Conservation (phyloP, 2,888 invertebrate genomes). For the Malachius bipustulatus region DNA sequence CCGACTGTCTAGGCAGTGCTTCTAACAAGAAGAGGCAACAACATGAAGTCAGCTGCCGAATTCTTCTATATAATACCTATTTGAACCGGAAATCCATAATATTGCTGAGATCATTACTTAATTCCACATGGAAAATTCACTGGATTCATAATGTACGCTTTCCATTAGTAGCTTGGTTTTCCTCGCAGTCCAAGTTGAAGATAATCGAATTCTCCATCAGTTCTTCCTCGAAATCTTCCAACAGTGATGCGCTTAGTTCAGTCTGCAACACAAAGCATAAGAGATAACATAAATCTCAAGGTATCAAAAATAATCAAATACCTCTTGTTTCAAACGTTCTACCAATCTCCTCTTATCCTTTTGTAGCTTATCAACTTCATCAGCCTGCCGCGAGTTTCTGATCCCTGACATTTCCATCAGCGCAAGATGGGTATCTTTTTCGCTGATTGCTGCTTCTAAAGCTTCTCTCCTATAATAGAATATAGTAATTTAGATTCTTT, state of each 20-base stretch:
- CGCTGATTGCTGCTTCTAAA: constrained; percentile 69
- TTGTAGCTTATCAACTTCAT: constrained; percentile 54
- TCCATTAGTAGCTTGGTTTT: too few species aligned
- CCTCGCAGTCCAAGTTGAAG: constrained; percentile 18
- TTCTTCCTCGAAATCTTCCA: constrained; percentile 26
- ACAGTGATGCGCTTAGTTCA: constrained; percentile 32
- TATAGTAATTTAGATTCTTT: neutral
- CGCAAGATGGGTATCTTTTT: constrained; percentile 80
- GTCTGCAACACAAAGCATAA: constrained; percentile 28
- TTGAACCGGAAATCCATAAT: constrained; percentile 14
- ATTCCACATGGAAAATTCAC: constrained; percentile 9
- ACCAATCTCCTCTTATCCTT: constrained; percentile 59
- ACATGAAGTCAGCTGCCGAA: too few species aligned
- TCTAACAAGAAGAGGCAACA: too few species aligned
- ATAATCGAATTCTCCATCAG: too few species aligned
- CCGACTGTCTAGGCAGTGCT: constrained; percentile 27
- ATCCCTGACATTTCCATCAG: constrained; percentile 65
- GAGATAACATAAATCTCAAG: too few species aligned
- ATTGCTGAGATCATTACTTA: constrained; percentile 28
- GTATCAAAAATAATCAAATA: too few species aligned
- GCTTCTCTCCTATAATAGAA: constrained; percentile 62
- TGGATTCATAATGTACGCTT: too few species aligned
- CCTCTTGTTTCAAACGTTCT: constrained; percentile 59
- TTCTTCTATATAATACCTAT: neutral
- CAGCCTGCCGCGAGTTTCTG: constrained; percentile 49